Base-by-base conservation (phyloP, 2,797 vertebrate species). In the Phrynocephalus guinanensis region DNA sequence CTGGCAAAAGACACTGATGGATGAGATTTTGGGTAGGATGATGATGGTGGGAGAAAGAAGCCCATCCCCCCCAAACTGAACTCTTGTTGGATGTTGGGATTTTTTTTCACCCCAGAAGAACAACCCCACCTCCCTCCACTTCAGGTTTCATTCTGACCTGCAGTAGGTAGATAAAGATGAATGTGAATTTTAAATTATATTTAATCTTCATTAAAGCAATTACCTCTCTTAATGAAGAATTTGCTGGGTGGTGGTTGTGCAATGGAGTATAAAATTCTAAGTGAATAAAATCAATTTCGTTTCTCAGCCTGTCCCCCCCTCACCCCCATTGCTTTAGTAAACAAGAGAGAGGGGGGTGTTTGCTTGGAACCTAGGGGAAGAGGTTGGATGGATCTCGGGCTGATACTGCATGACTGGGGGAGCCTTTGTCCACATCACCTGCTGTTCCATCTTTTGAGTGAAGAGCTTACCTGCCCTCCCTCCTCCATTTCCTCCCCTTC, bases 151-250 rank as follows among this genome's bases (percentile, higher is more conserved):
- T 95, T 95, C 85, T 93, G 90, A 95, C 71, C 38, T 93, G 84
- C 20, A 86, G 86, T 91, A 92, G 85, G 87, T 86, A 94, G 89
- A 93, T 94, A 95, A 95, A 95, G 91, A 94, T 89, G 88, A 96
- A 94, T 92, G 88, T 90, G 87, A 93, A 92, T 91, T 95, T 93
- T 90, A 95, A 94, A 92, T 95, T 94, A 91, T 91, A 94, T 79
- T 94, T 95, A 92, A 95, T 95, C 92, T 95, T 96, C 91, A 94
- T 95, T 88, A 87, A 95, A 94, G 87, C 91, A 95, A 94, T 95
- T 95, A 91, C 93, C 83, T 95, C 38, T 94, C 84, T 93, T 94
- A 94, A 92, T 93, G 91, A 96, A 94, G 78, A 94, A 94, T 95
- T 95, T 95, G 68, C 85, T 95, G 94, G 93, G 83, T 94, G 83